Evolutionary conservation across 2,113 vertebrate genomes (phyloP).

Genomic region (Ptychochromis oligacanthus): DNA sequence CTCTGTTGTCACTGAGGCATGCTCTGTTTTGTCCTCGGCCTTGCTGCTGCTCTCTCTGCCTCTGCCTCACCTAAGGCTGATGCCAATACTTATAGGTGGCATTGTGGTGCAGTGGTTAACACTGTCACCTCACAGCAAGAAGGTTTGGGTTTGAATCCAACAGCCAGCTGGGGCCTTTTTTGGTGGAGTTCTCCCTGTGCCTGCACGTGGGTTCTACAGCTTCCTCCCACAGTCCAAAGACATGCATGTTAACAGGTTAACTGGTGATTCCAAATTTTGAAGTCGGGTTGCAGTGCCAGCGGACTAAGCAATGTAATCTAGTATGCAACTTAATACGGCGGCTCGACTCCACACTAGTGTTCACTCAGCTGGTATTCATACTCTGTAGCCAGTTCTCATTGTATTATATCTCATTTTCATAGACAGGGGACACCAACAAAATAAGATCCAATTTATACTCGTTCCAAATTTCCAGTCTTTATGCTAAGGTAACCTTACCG

Average conservation of each 20-base stretch:
- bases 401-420: not conserved
- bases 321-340: not conserved
- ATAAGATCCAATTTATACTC: not conserved
- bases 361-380: not conserved
- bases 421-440: too few species aligned
- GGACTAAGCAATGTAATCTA: not conserved
- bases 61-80: not conserved
- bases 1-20: not conserved
- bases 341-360: too few species aligned
- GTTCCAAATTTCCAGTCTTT: not conserved
- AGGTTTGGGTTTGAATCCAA: not conserved
- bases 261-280: not conserved
- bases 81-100: too few species aligned
- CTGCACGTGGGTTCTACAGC: not conserved
- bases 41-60: not conserved
- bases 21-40: not conserved
- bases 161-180: not conserved
- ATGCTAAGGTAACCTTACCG: too few species aligned
- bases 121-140: too few species aligned
- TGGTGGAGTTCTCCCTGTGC: not conserved
- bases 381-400: not conserved
- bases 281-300: not conserved
- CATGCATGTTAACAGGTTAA: not conserved
- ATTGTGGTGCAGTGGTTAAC: too few species aligned
- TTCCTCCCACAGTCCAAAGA: not conserved